These are phyloP conservation scores for Ecdyonurus torrentis DNA, from an alignment of 2,888 invertebrate species.

Conservation along the genomic window DNA sequence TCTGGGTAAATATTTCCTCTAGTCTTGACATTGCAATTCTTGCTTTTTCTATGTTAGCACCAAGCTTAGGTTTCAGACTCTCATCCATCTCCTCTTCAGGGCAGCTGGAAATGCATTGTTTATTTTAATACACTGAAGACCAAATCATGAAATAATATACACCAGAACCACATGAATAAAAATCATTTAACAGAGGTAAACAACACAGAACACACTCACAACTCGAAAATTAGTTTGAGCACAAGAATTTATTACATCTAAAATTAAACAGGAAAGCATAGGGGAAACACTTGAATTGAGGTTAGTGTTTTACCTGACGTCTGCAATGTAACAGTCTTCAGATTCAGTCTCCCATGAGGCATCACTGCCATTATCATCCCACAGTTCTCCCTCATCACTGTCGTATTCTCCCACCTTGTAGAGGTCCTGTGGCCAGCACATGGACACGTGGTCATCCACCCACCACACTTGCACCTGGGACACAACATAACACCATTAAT, in stretches of 20 bases:
- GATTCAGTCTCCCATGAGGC: conserved; percentile 75
- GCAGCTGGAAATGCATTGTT: conserved; percentile 2
- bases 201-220: too few relatives aligned
- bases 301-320: conserved; percentile 23
- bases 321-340: conserved; percentile 37
- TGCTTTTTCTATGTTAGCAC: conserved; percentile 62
- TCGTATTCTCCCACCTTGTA: conserved; percentile 65
- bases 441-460: conserved; percentile 69
- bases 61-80: conserved; percentile 37
- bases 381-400: conserved; percentile 56
- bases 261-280: too few relatives aligned
- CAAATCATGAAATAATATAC: neutral
- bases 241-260: too few relatives aligned
- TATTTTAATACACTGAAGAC: neutral
- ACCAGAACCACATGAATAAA: too few relatives aligned
- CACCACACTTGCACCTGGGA: conserved; percentile 80
- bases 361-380: conserved; percentile 50
- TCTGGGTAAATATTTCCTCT: conserved; percentile 62
- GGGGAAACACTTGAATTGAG: too few relatives aligned
- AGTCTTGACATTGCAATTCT: conserved; percentile 54
- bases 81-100: conserved; percentile 16
- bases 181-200: too few relatives aligned
- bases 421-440: conserved; percentile 86
- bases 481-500: too few relatives aligned
- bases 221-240: too few relatives aligned